These are phyloP conservation scores for Lottia gigantea DNA, from an alignment of 2,888 invertebrate species.

Conservation along the genomic window DNA sequence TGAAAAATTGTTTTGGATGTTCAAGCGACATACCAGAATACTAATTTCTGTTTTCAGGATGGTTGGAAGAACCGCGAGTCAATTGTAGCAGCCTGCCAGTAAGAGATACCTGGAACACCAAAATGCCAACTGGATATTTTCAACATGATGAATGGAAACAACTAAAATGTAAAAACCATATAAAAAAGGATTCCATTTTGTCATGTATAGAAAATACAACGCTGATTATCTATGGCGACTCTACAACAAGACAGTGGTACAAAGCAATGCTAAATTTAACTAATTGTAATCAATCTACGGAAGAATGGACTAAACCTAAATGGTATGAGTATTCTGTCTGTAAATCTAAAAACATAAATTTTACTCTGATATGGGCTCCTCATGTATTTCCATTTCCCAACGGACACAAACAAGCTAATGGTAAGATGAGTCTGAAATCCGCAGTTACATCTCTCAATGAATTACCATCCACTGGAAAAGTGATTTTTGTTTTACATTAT, in stretches of 20 bases:
- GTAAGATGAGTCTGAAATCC: neutral
- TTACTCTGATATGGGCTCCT: neutral
- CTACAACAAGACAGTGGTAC: neutral
- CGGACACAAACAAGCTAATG: neutral
- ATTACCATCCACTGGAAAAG: neutral
- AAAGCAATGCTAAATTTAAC: neutral
- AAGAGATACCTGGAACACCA: neutral
- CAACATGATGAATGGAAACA: slow-evolving; percentile 1
- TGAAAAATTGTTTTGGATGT: too few species aligned
- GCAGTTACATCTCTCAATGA: neutral
- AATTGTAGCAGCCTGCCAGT: neutral
- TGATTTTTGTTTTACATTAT: slow-evolving; percentile 1
- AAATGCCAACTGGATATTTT: slow-evolving; percentile 1
- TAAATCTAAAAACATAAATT: neutral
- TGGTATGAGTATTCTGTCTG: neutral
- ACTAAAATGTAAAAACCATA: slow-evolving; percentile 4
- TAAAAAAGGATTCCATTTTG: neutral
- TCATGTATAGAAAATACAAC: slow-evolving; percentile 1
- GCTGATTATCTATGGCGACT: neutral
- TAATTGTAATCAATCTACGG: neutral
- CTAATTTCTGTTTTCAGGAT: too few species aligned
- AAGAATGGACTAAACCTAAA: neutral
- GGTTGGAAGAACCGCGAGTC: neutral
- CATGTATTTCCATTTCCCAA: neutral
- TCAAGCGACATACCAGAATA: too few species aligned